A percentile compares a stretch with the other conserved stretches of the same genome.
Evolutionary conservation across 2,888 invertebrate species (phyloP).

Genomic region (Pyrochroa serraticornis): DNA sequence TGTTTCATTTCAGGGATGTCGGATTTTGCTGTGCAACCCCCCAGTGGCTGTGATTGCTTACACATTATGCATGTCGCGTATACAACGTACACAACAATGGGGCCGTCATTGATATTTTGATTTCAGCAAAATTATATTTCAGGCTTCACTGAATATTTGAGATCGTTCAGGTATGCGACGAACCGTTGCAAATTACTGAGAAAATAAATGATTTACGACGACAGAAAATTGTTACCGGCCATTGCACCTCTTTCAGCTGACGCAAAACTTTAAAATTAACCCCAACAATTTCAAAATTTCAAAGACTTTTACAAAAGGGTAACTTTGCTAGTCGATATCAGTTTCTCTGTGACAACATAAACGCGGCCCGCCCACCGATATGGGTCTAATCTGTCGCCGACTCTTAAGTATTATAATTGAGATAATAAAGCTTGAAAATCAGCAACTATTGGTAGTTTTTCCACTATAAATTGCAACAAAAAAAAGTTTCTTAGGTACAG

Average conservation of each 20-base stretch:
- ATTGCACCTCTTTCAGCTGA: background rate
- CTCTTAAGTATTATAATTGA: too few relatives aligned
- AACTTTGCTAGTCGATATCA: too few relatives aligned
- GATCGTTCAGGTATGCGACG: constrained; percentile 39
- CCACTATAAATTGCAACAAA: too few relatives aligned
- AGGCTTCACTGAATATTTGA: constrained; percentile 40
- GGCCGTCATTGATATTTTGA: constrained; percentile 41
- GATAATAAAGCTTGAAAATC: too few relatives aligned
- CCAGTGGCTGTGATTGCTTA: constrained; percentile 55
- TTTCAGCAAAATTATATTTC: constrained; percentile 41
- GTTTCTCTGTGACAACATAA: too few relatives aligned
- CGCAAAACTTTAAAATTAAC: too few relatives aligned
- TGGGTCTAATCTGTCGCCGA: too few relatives aligned
- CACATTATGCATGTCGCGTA: constrained; percentile 59
- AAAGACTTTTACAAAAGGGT: too few relatives aligned
- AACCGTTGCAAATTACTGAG: constrained; percentile 38
- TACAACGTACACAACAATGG: constrained; percentile 41
- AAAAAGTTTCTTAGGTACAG: too few relatives aligned
- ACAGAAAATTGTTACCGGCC: constrained; percentile 26
- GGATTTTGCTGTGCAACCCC: constrained; percentile 43
- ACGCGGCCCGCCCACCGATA: too few relatives aligned
- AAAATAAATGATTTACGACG: constrained; percentile 27
- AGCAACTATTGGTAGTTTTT: too few relatives aligned
- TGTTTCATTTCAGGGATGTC: constrained; percentile 50
- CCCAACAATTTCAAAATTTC: too few relatives aligned